Percentiles rank a stretch among this genome's conserved stretches.
Evolutionary conservation across 2,797 vertebrate species (phyloP).

Genomic region (Mallotus villosus): DNA sequence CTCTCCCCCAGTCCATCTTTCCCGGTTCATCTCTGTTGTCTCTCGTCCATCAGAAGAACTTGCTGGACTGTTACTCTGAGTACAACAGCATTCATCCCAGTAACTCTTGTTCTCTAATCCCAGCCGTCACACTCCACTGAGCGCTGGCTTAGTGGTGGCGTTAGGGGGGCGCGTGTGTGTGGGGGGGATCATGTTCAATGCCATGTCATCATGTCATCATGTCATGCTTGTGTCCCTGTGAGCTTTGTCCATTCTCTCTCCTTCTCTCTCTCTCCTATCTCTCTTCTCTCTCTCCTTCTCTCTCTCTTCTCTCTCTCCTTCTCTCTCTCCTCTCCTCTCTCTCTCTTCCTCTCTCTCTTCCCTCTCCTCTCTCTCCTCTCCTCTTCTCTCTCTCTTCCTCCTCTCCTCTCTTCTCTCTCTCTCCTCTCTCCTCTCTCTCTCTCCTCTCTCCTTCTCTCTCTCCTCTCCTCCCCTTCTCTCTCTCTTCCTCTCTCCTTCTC

Average conservation of each 20-base stretch:
- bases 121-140: neutral
- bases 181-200: no score
- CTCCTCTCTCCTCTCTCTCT: neutral
- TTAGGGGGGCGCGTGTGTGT: neutral
- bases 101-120: neutral
- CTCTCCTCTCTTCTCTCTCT: neutral
- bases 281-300: no score
- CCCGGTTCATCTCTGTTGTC: neutral
- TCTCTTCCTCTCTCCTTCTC: no score
- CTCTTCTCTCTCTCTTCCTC: neutral
- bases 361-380: conserved; percentile 3
- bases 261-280: no score
- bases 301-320: no score
- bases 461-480: conserved; percentile 39
- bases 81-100: neutral
- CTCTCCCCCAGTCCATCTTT: neutral
- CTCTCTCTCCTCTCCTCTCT: no score
- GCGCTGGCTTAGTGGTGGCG: neutral
- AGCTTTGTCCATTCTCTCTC: no score
- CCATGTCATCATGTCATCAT: no score
- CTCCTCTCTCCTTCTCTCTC: conserved; percentile 5
- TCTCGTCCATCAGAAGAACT: neutral
- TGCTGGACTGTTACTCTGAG: neutral
- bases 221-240: no score
- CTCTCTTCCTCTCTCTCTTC: neutral